A percentile compares a stretch with the other conserved stretches of the same genome.
Conservation (phyloP, 53 echinoderm and acorn worm species). For the Temnopleurus reevesii region DNA sequence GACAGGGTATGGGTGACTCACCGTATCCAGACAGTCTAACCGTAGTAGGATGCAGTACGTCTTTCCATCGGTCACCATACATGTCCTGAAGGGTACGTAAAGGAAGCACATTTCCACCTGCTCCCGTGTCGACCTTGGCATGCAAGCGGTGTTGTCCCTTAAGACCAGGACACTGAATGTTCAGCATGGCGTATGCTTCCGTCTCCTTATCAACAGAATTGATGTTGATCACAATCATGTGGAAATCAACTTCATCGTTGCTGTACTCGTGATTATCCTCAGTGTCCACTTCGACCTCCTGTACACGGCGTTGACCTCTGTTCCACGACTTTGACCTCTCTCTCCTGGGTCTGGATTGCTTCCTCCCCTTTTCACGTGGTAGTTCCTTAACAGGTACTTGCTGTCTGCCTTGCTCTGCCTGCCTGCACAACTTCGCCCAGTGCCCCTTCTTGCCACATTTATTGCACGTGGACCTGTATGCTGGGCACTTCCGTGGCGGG, state of each 20-base stretch:
- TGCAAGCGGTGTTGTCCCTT: constrained; percentile 47
- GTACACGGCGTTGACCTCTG: neutral
- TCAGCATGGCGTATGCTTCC: constrained; percentile 57
- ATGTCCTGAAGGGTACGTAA: constrained; percentile 59
- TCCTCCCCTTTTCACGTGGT: neutral
- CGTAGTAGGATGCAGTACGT: constrained; percentile 29
- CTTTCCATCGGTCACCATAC: constrained; percentile 57
- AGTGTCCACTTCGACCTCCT: neutral
- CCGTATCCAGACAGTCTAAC: constrained; percentile 51
- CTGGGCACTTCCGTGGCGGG: neutral
- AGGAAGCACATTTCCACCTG: constrained; percentile 64
- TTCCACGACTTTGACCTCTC: neutral
- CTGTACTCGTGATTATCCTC: neutral
- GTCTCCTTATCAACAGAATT: neutral
- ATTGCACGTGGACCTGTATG: neutral
- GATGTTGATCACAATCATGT: neutral
- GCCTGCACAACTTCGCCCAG: neutral
- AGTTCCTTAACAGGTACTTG: neutral
- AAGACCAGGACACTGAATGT: constrained; percentile 56
- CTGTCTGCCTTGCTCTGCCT: neutral
- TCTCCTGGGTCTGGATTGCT: neutral
- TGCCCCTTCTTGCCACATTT: neutral
- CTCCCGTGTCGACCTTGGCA: constrained; percentile 73
- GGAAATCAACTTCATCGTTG: neutral
- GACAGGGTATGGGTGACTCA: neutral